Evolutionary conservation across 2,888 invertebrate species (phyloP).

Genomic region (Stratiomys singularior): DNA sequence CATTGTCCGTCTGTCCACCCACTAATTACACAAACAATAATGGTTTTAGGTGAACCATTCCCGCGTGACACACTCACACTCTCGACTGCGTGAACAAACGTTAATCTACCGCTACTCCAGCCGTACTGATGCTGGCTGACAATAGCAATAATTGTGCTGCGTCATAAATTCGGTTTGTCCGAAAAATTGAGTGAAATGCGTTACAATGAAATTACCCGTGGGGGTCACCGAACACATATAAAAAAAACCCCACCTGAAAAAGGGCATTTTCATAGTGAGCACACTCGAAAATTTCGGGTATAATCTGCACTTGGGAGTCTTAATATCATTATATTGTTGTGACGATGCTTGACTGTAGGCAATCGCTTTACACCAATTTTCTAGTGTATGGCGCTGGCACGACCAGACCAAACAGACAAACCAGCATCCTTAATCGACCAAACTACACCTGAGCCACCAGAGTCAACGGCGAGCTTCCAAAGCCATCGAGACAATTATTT

Average conservation of each 20-base stretch:
- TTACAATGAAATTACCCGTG: neutral
- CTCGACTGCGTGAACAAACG: neutral
- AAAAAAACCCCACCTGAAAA: constrained; percentile 3
- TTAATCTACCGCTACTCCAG: neutral
- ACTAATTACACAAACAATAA: constrained; percentile 5
- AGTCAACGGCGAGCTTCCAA: neutral
- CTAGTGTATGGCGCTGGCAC: constrained; percentile 8
- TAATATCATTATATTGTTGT: neutral
- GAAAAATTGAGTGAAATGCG: constrained; percentile 7
- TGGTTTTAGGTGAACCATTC: constrained; percentile 1
- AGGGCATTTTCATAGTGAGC: neutral
- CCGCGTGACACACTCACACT: constrained; percentile 2
- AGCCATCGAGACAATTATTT: constrained; percentile 17
- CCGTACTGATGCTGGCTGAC: neutral
- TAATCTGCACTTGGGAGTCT: neutral
- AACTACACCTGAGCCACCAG: too few relatives aligned
- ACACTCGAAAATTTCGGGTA: neutral
- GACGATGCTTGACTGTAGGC: neutral
- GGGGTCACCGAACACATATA: neutral
- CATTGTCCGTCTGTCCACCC: neutral
- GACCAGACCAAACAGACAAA: too few relatives aligned
- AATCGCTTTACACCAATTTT: constrained; percentile 40
- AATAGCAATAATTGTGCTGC: neutral
- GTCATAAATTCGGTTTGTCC: constrained; percentile 24
- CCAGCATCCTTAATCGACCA: too few relatives aligned